Evolutionary conservation across 2,113 vertebrate genomes (phyloP).

Genomic region (Heterotilapia buettikoferi): DNA sequence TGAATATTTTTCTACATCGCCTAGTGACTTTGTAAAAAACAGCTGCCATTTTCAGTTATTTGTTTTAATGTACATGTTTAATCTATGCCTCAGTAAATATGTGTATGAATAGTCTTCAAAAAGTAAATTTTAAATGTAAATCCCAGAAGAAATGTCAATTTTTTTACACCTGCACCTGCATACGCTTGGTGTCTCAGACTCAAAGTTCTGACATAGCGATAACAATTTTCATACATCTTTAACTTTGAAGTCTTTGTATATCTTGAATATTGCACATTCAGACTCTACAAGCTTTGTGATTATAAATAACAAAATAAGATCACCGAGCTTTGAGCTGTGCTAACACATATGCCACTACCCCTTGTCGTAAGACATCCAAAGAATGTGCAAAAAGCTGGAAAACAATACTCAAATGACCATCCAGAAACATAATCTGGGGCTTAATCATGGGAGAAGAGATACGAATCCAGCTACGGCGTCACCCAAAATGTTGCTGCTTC

Average conservation of each 20-base stretch:
- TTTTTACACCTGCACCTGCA: not conserved
- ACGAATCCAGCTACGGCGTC: not conserved
- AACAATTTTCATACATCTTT: not conserved
- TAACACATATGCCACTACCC: not conserved
- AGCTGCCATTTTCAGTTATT: not conserved
- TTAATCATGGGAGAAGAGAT: not conserved
- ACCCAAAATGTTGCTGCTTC: not conserved
- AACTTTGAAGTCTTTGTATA: not conserved
- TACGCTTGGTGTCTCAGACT: not conserved
- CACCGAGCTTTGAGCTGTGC: not conserved
- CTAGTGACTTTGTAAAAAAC: not conserved
- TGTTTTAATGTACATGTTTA: not conserved
- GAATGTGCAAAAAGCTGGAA: not conserved
- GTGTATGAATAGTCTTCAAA: not conserved
- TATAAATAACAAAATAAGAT: not conserved
- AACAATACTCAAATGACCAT: not conserved
- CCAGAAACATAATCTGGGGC: not conserved
- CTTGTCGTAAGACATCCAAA: not conserved
- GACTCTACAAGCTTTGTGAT: not conserved
- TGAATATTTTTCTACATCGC: not conserved
- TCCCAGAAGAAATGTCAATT: not conserved
- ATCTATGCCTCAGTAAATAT: not conserved
- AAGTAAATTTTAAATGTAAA: not conserved
- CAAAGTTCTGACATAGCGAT: not conserved
- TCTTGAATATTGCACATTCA: not conserved